Percentiles rank a stretch among this genome's conserved stretches.
Conservation (phyloP, 2,113 vertebrate genomes). For the Microtus oregoni region DNA sequence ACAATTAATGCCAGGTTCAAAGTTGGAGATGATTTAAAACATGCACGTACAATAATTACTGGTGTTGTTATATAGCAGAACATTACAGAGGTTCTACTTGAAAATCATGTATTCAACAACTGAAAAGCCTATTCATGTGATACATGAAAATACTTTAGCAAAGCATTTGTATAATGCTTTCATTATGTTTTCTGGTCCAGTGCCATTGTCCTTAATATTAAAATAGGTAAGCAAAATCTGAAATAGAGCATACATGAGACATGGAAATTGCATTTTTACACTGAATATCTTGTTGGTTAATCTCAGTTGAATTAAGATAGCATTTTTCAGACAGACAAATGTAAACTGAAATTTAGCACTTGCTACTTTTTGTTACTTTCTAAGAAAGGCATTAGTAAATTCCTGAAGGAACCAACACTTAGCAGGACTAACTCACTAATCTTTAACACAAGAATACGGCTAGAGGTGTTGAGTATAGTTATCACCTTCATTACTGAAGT, state of each 20-base stretch:
- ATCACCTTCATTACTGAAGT: neutral
- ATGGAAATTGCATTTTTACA: neutral
- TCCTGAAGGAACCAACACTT: neutral
- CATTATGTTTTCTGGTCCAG: neutral
- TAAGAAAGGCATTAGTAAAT: slow-evolving; percentile 50
- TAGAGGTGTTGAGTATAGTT: neutral
- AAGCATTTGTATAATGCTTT: slow-evolving; percentile 24
- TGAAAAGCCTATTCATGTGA: slow-evolving; percentile 23
- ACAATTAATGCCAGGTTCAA: neutral
- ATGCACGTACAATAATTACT: neutral
- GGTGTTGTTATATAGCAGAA: neutral
- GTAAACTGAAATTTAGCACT: neutral
- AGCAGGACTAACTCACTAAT: neutral
- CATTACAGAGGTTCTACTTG: slow-evolving; percentile 21
- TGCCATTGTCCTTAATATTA: slow-evolving; percentile 42
- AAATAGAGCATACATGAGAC: slow-evolving; percentile 4
- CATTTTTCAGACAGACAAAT: slow-evolving; percentile 39
- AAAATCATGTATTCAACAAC: slow-evolving; percentile 15
- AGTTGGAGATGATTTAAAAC: slow-evolving; percentile 1
- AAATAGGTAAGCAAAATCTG: slow-evolving; percentile 36
- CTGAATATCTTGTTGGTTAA: neutral
- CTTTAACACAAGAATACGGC: slow-evolving; percentile 3
- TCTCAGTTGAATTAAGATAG: slow-evolving; percentile 22
- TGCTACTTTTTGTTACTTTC: slow-evolving; percentile 25
- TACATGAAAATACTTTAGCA: neutral